A percentile compares a stretch with the other conserved stretches of the same genome.
Conservation (phyloP, 2,113 vertebrate species). For the Corythaixoides concolor region DNA sequence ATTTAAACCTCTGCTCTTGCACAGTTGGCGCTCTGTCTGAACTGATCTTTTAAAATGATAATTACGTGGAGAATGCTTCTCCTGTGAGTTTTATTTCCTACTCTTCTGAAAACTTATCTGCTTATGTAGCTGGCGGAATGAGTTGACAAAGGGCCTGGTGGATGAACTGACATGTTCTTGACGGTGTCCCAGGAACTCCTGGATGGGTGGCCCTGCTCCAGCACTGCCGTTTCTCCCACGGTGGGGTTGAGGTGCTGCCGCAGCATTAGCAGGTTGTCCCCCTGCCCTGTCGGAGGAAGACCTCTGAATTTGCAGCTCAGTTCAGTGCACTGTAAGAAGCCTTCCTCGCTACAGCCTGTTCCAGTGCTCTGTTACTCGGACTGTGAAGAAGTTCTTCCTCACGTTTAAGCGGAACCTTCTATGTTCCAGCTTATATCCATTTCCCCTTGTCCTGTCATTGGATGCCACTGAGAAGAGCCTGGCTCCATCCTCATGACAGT, state of each 20-base stretch:
- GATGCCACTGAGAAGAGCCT: no score
- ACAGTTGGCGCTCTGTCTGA: neutral
- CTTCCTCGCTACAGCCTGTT: no score
- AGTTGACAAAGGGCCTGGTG: neutral
- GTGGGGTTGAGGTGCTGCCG: no score
- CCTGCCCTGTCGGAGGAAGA: neutral
- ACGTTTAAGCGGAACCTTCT: no score
- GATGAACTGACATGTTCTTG: neutral
- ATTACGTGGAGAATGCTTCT: neutral
- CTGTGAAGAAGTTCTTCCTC: no score
- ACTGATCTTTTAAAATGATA: neutral
- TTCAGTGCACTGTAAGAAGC: neutral
- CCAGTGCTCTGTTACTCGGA: no score
- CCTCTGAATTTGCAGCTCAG: neutral
- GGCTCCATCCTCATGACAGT: no score
- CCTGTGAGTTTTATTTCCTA: neutral
- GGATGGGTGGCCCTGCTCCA: no score
- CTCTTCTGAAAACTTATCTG: neutral
- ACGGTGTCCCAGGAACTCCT: neutral
- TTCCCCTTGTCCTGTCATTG: no score
- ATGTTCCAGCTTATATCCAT: no score
- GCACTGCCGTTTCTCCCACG: neutral
- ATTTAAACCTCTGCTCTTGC: neutral
- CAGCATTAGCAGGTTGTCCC: neutral
- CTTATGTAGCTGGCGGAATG: neutral